Evolutionary conservation across 2,888 invertebrate genomes (phyloP).

Genomic region (Syrphus vitripennis): DNA sequence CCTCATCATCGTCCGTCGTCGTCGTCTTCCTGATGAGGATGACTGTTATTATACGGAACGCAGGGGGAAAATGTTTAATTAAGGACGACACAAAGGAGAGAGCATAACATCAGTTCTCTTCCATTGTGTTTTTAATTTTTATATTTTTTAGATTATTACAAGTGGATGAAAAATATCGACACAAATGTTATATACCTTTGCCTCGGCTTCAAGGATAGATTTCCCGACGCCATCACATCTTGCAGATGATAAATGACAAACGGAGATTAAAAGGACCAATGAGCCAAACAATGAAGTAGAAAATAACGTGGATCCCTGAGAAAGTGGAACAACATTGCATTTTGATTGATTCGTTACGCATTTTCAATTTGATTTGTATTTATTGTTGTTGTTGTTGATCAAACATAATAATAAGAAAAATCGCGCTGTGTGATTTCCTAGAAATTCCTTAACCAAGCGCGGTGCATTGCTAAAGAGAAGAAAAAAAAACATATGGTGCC

Average conservation of each 20-base stretch:
- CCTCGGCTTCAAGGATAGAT: constrained; percentile 40
- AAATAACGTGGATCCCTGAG: constrained; percentile 8
- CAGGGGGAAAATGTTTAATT: constrained; percentile 41
- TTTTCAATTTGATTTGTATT: constrained; percentile 2
- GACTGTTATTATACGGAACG: constrained; percentile 52
- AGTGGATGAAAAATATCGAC: constrained; percentile 70
- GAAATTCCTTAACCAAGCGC: constrained; percentile 4
- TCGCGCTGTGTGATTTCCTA: constrained; percentile 40
- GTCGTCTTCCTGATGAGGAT: constrained; percentile 47
- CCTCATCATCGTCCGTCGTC: constrained; percentile 16
- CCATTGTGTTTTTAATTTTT: constrained; percentile 40
- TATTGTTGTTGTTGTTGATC: not conserved
- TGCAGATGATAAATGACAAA: constrained; percentile 62
- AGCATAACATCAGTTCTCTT: constrained; percentile 45
- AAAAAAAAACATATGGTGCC: constrained; percentile 39
- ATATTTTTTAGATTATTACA: constrained; percentile 56
- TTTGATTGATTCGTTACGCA: constrained; percentile 71
- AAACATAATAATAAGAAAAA: not conserved
- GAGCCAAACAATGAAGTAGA: constrained; percentile 28
- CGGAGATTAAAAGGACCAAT: constrained; percentile 56
- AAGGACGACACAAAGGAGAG: constrained; percentile 38
- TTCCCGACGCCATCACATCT: constrained; percentile 51
- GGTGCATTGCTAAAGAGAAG: not conserved
- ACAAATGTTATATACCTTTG: constrained; percentile 19
- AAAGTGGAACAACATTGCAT: constrained; percentile 57